These are phyloP conservation scores for Chromis chromis DNA, from an alignment of 2,797 vertebrate genomes.

Conservation along the genomic window DNA sequence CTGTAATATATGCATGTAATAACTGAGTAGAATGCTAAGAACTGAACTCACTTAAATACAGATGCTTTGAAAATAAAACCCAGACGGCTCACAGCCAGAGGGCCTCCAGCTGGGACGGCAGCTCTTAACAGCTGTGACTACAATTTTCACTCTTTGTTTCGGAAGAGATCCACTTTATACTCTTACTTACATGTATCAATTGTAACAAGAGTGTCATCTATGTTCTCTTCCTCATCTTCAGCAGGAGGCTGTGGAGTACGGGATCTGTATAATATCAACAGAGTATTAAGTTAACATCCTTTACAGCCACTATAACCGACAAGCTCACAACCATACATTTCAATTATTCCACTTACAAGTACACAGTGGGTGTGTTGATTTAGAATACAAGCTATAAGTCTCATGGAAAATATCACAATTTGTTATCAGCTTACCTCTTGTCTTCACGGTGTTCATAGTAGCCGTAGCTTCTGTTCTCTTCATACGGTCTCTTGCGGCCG, in stretches of 20 bases:
- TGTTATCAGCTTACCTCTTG: slow-evolving; percentile 82
- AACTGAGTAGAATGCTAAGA: background rate
- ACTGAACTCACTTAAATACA: background rate
- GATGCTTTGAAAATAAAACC: background rate
- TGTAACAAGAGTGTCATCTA: slow-evolving; percentile 91
- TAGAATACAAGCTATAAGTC: background rate
- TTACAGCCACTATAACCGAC: background rate
- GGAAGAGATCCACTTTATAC: background rate
- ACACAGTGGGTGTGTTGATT: background rate
- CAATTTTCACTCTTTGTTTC: background rate
- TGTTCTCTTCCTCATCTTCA: slow-evolving; percentile 94
- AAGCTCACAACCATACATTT: background rate
- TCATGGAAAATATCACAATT: background rate
- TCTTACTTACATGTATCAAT: slow-evolving; percentile 92
- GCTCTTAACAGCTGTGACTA: background rate
- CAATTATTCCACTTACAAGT: background rate
- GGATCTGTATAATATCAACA: slow-evolving; percentile 78
- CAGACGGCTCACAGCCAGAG: background rate
- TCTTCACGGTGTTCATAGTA: slow-evolving; percentile 94
- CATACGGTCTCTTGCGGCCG: slow-evolving; percentile 89
- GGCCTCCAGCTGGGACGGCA: background rate
- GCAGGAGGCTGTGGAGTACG: slow-evolving; percentile 93
- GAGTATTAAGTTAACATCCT: background rate
- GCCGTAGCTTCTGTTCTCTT: slow-evolving; percentile 87
- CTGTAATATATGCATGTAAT: background rate